Evolutionary conservation across 2,113 vertebrate species (phyloP).

Genomic region (Notarius lentiginosus): DNA sequence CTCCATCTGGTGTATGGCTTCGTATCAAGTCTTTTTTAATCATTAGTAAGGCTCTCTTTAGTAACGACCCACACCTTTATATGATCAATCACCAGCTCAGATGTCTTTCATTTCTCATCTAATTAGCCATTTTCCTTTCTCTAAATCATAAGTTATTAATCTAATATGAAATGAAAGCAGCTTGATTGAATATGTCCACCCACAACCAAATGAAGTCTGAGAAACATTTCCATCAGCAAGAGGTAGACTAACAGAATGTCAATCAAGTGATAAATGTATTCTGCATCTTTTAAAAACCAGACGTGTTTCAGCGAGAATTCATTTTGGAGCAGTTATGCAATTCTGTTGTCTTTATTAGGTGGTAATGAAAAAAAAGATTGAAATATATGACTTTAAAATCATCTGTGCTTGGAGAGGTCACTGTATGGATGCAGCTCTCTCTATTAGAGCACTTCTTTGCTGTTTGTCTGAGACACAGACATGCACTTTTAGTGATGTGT

Average conservation of each 20-base stretch:
- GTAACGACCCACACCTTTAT: constrained; percentile 35
- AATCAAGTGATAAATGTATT: constrained; percentile 54
- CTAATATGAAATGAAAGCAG: constrained; percentile 47
- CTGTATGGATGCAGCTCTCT: neutral
- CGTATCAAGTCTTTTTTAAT: constrained; percentile 28
- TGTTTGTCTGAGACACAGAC: neutral
- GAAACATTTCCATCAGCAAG: constrained; percentile 46
- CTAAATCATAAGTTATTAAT: constrained; percentile 59
- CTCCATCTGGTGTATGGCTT: constrained; percentile 25
- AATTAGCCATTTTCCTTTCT: constrained; percentile 48
- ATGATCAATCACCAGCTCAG: constrained; percentile 28
- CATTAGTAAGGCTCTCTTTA: constrained; percentile 42
- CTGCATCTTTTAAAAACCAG: constrained; percentile 34
- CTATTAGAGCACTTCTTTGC: neutral
- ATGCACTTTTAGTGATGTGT: neutral
- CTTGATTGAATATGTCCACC: constrained; percentile 29
- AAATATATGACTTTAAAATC: neutral
- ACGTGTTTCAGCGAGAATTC: neutral
- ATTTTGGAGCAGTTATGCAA: neutral
- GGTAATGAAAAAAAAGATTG: neutral
- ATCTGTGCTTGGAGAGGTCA: neutral
- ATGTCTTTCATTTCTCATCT: constrained; percentile 41
- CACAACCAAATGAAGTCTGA: constrained; percentile 41
- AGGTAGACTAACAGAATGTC: constrained; percentile 57
- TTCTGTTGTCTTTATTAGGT: neutral